phyloP scores from a whole-genome alignment of 2,888 invertebrate species.

The Protodeltote pygarga region DNA sequence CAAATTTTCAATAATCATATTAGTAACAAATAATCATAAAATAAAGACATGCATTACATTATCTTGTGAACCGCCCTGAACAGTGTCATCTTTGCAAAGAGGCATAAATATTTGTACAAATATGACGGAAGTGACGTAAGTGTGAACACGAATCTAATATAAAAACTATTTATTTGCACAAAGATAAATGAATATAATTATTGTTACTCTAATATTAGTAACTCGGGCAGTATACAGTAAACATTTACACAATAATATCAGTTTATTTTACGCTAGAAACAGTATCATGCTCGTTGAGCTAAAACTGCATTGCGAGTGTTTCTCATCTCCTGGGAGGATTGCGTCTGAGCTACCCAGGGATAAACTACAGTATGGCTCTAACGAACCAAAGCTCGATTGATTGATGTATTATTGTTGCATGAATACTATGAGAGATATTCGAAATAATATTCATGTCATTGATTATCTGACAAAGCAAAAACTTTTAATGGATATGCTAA shows the following conservation, averaged over 20 bases:
- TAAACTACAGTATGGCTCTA: constrained; percentile 22
- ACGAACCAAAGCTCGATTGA: constrained; percentile 37
- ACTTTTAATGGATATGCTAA: too few species aligned
- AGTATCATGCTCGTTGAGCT: constrained; percentile 2
- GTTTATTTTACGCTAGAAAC: constrained; percentile 2
- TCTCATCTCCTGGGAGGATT: constrained; percentile 28
- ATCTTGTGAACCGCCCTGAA: too few species aligned
- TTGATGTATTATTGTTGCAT: constrained; percentile 31
- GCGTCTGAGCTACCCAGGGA: constrained; percentile 17
- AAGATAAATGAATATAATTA: too few species aligned
- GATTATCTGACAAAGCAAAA: too few species aligned
- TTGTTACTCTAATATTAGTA: background rate
- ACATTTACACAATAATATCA: background rate
- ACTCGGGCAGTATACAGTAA: background rate
- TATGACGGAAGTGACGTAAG: too few species aligned
- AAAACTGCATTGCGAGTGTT: constrained; percentile 20
- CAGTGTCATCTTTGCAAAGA: too few species aligned
- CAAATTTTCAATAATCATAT: too few species aligned
- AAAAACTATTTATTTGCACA: too few species aligned
- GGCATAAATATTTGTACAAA: too few species aligned
- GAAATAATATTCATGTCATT: constrained; percentile 9
- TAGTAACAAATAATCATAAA: too few species aligned
- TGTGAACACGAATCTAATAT: too few species aligned
- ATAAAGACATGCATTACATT: too few species aligned
- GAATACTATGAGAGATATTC: constrained; percentile 15